phyloP scores from a whole-genome alignment of 2,113 vertebrate genomes.

The Onychorhynchus coronatus region DNA sequence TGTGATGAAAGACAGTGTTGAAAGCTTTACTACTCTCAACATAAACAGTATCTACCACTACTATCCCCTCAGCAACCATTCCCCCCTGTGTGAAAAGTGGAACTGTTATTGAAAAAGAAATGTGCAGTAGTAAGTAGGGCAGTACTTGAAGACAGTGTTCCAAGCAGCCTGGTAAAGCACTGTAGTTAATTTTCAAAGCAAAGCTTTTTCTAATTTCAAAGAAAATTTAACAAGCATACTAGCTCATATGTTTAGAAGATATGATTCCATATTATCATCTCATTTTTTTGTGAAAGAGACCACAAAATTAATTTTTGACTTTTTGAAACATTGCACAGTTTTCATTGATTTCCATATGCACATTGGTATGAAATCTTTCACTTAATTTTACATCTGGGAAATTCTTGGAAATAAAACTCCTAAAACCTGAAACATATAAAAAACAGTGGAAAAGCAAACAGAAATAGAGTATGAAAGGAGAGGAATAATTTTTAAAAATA shows the following conservation, averaged over 20 bases:
- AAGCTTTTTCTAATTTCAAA: not conserved
- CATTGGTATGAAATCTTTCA: not conserved
- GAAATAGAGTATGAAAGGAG: not conserved
- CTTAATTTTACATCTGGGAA: not conserved
- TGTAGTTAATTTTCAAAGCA: not conserved
- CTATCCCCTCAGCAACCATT: not conserved
- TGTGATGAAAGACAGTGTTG: not conserved
- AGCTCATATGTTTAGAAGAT: not conserved
- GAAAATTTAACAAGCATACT: not conserved
- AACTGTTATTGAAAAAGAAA: not conserved
- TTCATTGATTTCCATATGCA: not conserved
- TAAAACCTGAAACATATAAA: not conserved
- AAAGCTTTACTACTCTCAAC: not conserved
- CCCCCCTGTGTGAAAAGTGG: not conserved
- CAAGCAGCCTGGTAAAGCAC: not conserved
- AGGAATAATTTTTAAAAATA: not conserved
- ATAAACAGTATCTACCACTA: not conserved
- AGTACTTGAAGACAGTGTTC: not conserved
- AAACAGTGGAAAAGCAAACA: not conserved
- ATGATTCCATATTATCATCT: not conserved
- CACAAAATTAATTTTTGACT: not conserved
- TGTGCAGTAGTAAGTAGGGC: not conserved
- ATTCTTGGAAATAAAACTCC: not conserved
- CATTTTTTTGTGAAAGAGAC: not conserved
- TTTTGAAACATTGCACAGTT: not conserved